These are phyloP conservation scores for Coremacera marginata DNA, from an alignment of 2,888 invertebrate genomes.

Conservation along the genomic window DNA sequence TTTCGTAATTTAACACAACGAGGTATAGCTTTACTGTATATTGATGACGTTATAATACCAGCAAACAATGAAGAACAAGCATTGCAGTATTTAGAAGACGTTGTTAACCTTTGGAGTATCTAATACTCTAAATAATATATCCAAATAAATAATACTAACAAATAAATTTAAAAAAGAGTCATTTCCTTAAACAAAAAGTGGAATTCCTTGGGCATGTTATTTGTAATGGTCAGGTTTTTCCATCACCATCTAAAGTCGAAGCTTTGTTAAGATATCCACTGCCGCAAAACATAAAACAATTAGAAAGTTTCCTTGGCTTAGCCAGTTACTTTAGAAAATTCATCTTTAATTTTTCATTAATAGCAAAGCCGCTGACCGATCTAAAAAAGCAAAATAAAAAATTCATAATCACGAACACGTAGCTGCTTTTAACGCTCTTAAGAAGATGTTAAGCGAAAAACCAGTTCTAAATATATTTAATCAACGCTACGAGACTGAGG, in stretches of 20 bases:
- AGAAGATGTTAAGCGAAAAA: constrained; percentile 56
- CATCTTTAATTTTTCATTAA: constrained; percentile 25
- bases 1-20: constrained; percentile 42
- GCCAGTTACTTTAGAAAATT: constrained; percentile 39
- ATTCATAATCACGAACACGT: constrained; percentile 29
- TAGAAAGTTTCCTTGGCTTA: constrained; percentile 49
- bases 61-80: constrained; percentile 39
- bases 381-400: constrained; percentile 35
- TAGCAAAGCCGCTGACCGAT: constrained; percentile 39
- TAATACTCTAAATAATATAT: no score
- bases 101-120: constrained; percentile 38
- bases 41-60: constrained; percentile 45
- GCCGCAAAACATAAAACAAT: constrained; percentile 50
- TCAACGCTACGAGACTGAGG: no score
- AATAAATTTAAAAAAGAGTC: constrained; percentile 41
- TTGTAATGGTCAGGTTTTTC: constrained; percentile 46
- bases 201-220: constrained; percentile 37
- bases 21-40: constrained; percentile 42
- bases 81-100: constrained; percentile 33
- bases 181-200: not conserved
- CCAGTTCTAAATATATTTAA: not conserved
- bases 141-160: no score
- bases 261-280: constrained; percentile 51
- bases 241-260: constrained; percentile 50
- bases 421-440: constrained; percentile 4